phyloP scores from a whole-genome alignment of 2,113 vertebrate genomes.

The Centropus unirufus region DNA sequence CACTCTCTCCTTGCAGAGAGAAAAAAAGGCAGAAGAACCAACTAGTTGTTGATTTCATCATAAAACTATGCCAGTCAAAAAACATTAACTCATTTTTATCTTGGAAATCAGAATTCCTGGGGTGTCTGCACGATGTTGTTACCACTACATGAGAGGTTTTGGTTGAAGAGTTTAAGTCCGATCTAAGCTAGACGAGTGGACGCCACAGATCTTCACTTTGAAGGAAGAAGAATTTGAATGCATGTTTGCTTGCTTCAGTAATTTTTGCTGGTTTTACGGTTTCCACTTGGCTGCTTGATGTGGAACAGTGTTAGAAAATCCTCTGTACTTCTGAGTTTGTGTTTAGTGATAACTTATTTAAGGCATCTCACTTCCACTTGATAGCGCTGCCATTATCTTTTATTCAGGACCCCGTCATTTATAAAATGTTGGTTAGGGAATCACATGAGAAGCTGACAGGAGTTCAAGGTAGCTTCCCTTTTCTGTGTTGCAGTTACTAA shows the following conservation, averaged over 20 bases:
- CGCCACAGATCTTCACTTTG: neutral
- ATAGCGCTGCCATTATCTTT: accelerated
- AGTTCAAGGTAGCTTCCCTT: neutral
- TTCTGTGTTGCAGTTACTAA: neutral
- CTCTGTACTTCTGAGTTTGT: neutral
- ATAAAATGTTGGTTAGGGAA: neutral
- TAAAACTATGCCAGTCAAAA: constrained; percentile 55
- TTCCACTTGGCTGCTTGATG: neutral
- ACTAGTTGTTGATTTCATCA: constrained; percentile 49
- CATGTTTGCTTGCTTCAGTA: neutral
- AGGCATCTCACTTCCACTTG: neutral
- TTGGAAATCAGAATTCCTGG: constrained; percentile 43
- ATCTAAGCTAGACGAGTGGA: constrained; percentile 4
- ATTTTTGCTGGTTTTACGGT: neutral
- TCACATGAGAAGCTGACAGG: neutral
- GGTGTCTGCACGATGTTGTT: constrained; percentile 46
- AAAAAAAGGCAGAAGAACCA: constrained; percentile 70
- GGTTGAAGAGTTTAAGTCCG: neutral
- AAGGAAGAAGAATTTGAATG: constrained; percentile 40
- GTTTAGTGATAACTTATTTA: neutral
- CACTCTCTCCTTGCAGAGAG: constrained; percentile 88
- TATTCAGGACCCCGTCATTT: no score
- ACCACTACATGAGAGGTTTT: constrained; percentile 40
- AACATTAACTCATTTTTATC: constrained; percentile 61
- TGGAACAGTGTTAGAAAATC: neutral